Base-by-base conservation (phyloP, 2,113 vertebrate genomes). In the Ibidorhyncha struthersii region DNA sequence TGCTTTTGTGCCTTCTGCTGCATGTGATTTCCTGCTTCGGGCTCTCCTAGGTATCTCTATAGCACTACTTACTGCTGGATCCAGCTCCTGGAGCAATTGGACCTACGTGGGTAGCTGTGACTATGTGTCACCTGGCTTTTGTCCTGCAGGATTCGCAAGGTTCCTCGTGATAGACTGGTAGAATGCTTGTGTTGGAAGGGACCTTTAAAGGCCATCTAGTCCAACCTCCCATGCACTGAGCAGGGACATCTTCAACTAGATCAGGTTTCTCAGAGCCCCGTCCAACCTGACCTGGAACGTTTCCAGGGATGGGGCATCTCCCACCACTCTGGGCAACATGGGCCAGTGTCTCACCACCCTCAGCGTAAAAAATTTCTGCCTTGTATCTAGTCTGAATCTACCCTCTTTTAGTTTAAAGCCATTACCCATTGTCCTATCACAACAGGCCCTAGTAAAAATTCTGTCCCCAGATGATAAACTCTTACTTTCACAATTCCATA, bases 281-380 rank as follows among this genome's bases (percentile, higher is more conserved):
- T 25, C 47, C 55, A 69, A 0, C n/a, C 23, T n/a, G 55, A 2
- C 14, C 29, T 40, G 3, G 32, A 4, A 12, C 3, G 12, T 14
- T 22, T 8, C 23, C 69, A 76, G 25, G 38, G 34, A 86, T 5
- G 34, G 27, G 10, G 12, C 29, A n/a, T 23, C 56, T 0, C 5
- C 40, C 11, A 12, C 38, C 34, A 34, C 74, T 52, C 45, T 62
- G 65, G 34, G 34, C 11, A 71, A 27, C 56, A 47, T 10, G 34
- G 2, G 10, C 18, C 29, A n/a, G 23, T 0, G 62, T 1, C 2
- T 47, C 56, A 23, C 7, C 47, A 29, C 14, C 45, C 26, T 45
- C 40, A 45, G 0, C 0, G 0, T 14, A 14, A 70, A 47, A 1
- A 1, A 38, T 9, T 10, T 32, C 8, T n/a, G 58, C 65, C 40